Evolutionary conservation across 2,797 vertebrate species (phyloP), one percentile per base, ranked within the genome.

Genomic region (Spizella passerina): DNA sequence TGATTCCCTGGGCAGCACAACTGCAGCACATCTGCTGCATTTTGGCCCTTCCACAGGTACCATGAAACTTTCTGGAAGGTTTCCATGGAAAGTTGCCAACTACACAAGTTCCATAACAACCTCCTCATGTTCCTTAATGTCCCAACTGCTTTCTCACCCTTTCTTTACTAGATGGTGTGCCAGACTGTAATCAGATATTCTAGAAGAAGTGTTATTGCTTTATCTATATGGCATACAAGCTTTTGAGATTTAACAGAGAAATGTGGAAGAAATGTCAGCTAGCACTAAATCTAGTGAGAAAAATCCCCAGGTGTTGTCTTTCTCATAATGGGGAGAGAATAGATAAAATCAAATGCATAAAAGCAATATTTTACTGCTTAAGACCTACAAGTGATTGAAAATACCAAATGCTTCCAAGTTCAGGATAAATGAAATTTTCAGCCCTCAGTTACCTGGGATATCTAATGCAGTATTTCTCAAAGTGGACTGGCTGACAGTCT

Each of bases 401-500:
- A 69, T 9, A 72, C 24, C 76, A 84, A 91, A 93, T 53, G 21
- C 8, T 87, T 89, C 65, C 39, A 86, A 91, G 69, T 61, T 63
- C 43, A 83, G 23, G 32, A 79, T 73, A 91, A 86, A 64, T 30
- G 0, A 87, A 57, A 55, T 55, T 47, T 90, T 77, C 29, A 85
- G 69, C 68, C 84, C 34, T 94, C 29, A 24, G n/a, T 79, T 90
- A 91, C 46, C 59, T 86, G 69, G 39, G 38, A 57, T 86, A 61
- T 21, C 34, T 53, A 46, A 84, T 73, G 64, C 59, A 83, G 59
- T 29, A 71, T 70, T 82, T 78, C 73, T 96, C 57, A 93, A 36
- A 92, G 77, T 11, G 36, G 59, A 92, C 32, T 80, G 95, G 91
- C 94, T 97, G 97, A 92, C 94, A 96, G 53, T 64, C 83, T 87